Percentiles rank a stretch among this genome's conserved stretches.
These are phyloP conservation scores for Luscinia megarhynchos DNA, from an alignment of 2,797 vertebrate species.

Conservation along the genomic window DNA sequence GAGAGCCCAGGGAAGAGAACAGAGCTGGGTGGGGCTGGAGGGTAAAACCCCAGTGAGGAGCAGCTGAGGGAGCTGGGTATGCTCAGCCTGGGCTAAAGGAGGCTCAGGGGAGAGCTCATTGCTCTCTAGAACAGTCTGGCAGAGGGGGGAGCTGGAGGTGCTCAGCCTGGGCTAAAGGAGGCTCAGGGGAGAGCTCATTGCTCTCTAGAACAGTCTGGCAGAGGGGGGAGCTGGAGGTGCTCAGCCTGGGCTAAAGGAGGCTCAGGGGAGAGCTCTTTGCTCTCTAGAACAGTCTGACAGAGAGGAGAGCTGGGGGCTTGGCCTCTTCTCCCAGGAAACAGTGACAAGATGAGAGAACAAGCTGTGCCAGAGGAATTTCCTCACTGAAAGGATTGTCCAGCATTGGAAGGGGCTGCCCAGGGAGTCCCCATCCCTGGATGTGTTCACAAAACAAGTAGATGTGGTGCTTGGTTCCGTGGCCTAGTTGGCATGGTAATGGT, in stretches of 20 bases:
- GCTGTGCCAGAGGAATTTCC: not conserved
- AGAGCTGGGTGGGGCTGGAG: not conserved
- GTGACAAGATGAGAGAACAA: not conserved
- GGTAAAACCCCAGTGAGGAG: not conserved
- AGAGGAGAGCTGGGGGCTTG: fast-evolving
- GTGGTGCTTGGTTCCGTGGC: fast-evolving
- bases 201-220: too few relatives aligned
- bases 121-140: not conserved
- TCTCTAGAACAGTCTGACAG: not conserved
- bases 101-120: not conserved
- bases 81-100: not conserved
- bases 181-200: too few relatives aligned
- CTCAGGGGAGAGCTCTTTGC: too few relatives aligned
- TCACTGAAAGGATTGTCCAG: not conserved
- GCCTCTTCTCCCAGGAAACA: not conserved
- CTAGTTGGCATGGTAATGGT: not conserved
- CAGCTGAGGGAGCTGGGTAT: not conserved
- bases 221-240: too few relatives aligned
- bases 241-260: too few relatives aligned
- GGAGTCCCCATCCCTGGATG: not conserved
- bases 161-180: not conserved
- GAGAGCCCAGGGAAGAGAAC: fast-evolving
- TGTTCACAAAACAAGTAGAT: not conserved
- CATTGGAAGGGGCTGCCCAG: not conserved
- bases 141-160: not conserved